Evolutionary conservation across 2,888 invertebrate species (phyloP), one percentile per base, ranked within the genome.

Genomic region (Melanophora roralis): DNA sequence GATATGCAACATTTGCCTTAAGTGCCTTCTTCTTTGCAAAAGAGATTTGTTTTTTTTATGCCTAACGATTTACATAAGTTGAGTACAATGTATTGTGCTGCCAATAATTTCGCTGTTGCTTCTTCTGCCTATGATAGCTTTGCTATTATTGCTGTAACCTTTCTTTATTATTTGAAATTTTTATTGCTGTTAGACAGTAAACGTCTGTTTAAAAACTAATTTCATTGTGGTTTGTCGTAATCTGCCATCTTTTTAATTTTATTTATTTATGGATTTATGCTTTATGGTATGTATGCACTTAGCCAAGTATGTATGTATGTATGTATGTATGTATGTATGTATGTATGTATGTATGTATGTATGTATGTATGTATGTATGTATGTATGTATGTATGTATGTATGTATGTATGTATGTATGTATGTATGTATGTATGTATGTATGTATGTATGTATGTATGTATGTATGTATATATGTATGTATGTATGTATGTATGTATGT

Each of bases 131-230:
- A 27, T 27, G 27, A n/a, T 67, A 32, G 3, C 23, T 11, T 21
- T 69, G 34, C 6, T 47, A 14, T 59, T 34, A 23, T 45, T 69
- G 40, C 45, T 60, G 49, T 51, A 36, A 53, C 38, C 21, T 47
- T 60, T 51, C 27, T 27, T 65, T 78, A 14, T 60, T 67, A 27
- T 73, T 67, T 19, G 36, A 51, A 14, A 59, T 43, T 62, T 65
- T 76, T 74, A 51, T 74, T 59, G 64, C 27, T 74, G 51, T 53
- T 69, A 69, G 69, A 78, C 69, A 78, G 69, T 71, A 69, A 60
- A 69, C 47, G 59, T 69, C 68, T 69, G 49, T 53, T 78, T 78
- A 78, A 78, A 78, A 78, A 74, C 57, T 59, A 74, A 78, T 78
- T 74, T 65, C 69, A 34, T 38, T 69, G 78, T 65, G 73, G 78